Base-by-base conservation (phyloP, 1,140 invertebrate genomes). In the Drosophila ananassae region DNA sequence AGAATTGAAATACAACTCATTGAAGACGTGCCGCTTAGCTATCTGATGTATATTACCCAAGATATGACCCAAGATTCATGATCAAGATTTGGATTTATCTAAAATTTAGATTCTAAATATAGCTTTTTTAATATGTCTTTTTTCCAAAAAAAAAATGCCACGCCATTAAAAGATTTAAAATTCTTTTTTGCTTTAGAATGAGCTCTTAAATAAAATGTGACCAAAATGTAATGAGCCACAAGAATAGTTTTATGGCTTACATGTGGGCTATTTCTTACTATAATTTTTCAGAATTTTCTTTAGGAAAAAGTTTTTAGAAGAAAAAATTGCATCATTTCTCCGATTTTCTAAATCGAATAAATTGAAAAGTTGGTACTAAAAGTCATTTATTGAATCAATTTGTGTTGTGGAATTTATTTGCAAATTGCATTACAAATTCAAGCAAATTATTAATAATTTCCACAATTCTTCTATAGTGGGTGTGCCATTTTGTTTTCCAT, bases 401-500 rank as follows among this genome's bases (percentile, higher is more conserved):
- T 13, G 2, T 10, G 12, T 6, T 13, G n/a, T 41, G 37, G 12
- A 41, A 44, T 17, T 28, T 37, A 37, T 37, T 44, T 44, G 13
- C 13, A 44, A 44, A 21, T 17, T 44, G 41, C 41, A 17, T 8
- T 17, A 4, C 13, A 17, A 21, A 44, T 37, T 12, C 10, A 12
- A 37, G 34, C 10, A 12, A 37, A 37, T 37, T 37, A 37, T 12
- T 12, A n/a, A 12, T 44, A 6, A 17, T 17, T 44, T 44, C 21
- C 7, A 21, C 21, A 21, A 22, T 47, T 21, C 21, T 6, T 21
- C 21, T 3, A 7, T 9, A 10, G 55, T 67, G 60, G 61, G 58
- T 60, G 56, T 57, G 30, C 9, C 50, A n/a, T 34, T 24, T 22
- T 1, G 39, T 47, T 44, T 72, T 47, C 48, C 61, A 73, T 69